Base-by-base conservation (phyloP, 2,888 invertebrate species). In the Eupeodes luniger region DNA sequence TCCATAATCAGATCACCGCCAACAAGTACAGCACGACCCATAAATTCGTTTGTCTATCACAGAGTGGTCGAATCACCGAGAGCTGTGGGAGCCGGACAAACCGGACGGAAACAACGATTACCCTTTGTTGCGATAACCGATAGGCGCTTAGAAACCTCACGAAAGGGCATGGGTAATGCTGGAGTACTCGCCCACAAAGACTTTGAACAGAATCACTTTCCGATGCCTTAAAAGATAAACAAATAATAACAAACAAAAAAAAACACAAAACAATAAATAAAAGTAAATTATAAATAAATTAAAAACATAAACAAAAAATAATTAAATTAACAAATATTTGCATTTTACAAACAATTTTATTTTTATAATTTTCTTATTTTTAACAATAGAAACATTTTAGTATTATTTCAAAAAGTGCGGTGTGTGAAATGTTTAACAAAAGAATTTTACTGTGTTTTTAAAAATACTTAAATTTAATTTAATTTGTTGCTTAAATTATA, bases 41-140 rank as follows among this genome's bases (percentile, higher is more conserved):
- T 92, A 14, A 93, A 91, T 88, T 92, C 93, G 40, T 93, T 93
- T 81, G 91, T 93, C 53, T 93, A 93, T 87, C 93, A 93, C 91
- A 92, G 93, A 19, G 93, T 93, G 1, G 91, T 92, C 7, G 93
- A 93, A 89, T 92, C 91, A 64, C 92, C 92, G 5, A 91, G 91
- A 70, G 79, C 91, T 4, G 91, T 92, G 47, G 92, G 92, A 40
- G 90, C 91, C 14, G 91, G 92, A 34, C 84, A 90, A 51, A 90
- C 90, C 12, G 91, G 91, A 49, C 93, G 91, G 19, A 93, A 93
- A 86, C 93, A 93, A 89, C 92, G 93, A 36, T 89, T 93, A 81
- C 93, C 93, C 4, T 93, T 93, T 90, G 93, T 93, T 77, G 93
- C 93, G 85, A 93, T 93, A 82, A 93, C 93, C 76, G 93, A 93